Percentiles rank a stretch among this genome's conserved stretches.
Evolutionary conservation across 1,140 invertebrate species (phyloP).

Genomic region (Callitettix versicolor): DNA sequence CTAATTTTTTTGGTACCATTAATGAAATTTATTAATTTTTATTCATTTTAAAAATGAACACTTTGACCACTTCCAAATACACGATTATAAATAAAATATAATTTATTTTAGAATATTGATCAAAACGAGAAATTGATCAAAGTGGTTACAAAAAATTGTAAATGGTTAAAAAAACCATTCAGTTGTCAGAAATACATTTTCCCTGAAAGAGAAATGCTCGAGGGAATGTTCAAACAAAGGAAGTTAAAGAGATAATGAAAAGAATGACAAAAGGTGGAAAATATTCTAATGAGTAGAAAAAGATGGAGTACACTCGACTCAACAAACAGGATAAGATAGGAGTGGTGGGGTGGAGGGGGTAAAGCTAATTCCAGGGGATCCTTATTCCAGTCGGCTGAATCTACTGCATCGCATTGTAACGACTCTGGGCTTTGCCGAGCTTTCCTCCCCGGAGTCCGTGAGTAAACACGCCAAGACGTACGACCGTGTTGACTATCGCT

Average conservation of each 20-base stretch:
- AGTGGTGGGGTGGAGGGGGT: neutral
- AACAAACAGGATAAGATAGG: neutral
- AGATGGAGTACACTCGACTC: neutral
- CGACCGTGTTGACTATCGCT: neutral
- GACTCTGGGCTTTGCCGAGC: neutral
- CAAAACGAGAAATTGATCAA: too few relatives aligned
- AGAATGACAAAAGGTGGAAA: slow-evolving; percentile 3
- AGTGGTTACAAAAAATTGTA: too few relatives aligned
- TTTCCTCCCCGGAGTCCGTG: neutral
- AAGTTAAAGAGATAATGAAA: slow-evolving; percentile 4
- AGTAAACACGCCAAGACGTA: neutral
- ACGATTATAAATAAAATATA: too few relatives aligned
- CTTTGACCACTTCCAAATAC: too few relatives aligned
- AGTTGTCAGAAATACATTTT: too few relatives aligned
- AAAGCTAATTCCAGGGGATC: neutral
- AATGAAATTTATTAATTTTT: too few relatives aligned
- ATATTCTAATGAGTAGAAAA: slow-evolving; percentile 4
- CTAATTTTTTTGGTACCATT: too few relatives aligned
- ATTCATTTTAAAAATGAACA: too few relatives aligned
- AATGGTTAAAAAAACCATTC: too few relatives aligned
- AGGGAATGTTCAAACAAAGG: neutral
- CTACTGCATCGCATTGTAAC: neutral
- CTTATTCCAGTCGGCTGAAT: neutral
- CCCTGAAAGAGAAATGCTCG: too few relatives aligned
- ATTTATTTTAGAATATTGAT: too few relatives aligned